Evolutionary conservation across 2,113 vertebrate genomes (phyloP), one percentile per base, ranked within the genome.

Genomic region (Labeo rohita): DNA sequence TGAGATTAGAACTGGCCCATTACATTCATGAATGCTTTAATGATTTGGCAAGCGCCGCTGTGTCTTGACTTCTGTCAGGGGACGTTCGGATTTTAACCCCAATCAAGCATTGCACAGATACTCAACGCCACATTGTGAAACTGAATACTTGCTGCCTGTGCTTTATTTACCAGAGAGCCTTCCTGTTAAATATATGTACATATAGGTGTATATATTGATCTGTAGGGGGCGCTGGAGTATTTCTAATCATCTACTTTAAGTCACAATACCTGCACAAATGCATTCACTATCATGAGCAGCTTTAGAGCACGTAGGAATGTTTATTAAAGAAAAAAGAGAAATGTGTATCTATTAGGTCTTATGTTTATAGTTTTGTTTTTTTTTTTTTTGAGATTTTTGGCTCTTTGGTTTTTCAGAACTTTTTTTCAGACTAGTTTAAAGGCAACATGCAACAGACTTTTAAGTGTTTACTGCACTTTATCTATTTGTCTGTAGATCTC

Each of bases 1-100:
- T 90, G 75, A 92, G 93, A 93, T 93, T 89, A 90, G 84, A 75
- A 76, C 52, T 78, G 90, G 89, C 87, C 92, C 88, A 92, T 92
- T 92, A 89, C 87, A 50, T 88, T 78, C 86, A 61, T 83, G 85
- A 91, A 89, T 79, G 87, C 83, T 83, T 89, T 90, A 87, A 91
- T 89, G 89, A 83, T 85, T 77, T 65, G 90, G 83, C 86, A 39
- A 75, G 8, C 79, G 80, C 77, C 49, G 7, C 28, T 72, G 36
- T 16, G 83, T 65, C 89, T 89, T 80, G 89, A 87, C 87, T 88
- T 87, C 79, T 87, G 72, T 52, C 82, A 45, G 84, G 36, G 18
- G 18, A 80, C 77, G 6, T 45, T 61, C 43, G 56, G 39, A 23
- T 23, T 45, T 79, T 1, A 61, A 61, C 76, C 54, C 76, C 5